phyloP scores from a whole-genome alignment of 2,888 invertebrate genomes.

The Ypsolopha scabrella region DNA sequence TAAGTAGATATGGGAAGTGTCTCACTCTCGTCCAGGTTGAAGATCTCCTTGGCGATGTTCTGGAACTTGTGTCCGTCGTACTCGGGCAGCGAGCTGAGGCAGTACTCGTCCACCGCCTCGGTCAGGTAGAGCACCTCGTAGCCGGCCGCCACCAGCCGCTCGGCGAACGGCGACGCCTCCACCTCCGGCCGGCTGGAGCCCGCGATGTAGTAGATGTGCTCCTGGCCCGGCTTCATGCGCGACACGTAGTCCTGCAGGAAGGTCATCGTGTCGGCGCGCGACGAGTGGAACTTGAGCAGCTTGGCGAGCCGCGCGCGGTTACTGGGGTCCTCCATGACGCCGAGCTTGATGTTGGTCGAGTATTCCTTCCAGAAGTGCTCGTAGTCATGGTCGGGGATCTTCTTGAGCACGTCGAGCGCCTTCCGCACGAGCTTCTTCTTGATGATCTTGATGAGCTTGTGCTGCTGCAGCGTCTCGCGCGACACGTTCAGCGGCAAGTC shows the following conservation, averaged over 20 bases:
- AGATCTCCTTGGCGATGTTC: conserved; percentile 99
- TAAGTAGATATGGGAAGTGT: no score
- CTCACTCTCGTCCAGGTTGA: conserved; percentile 82
- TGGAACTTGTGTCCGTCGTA: conserved; percentile 99
- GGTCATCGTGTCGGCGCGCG: conserved; percentile 75
- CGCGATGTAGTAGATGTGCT: conserved; percentile 96
- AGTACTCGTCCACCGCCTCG: conserved; percentile 99
- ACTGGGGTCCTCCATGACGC: conserved; percentile 97
- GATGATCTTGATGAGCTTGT: conserved; percentile 98
- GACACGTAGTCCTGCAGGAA: conserved; percentile 90
- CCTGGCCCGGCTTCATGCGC: conserved; percentile 96
- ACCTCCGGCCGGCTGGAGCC: conserved; percentile 90
- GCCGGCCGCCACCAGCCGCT: conserved; percentile 91
- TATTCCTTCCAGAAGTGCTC: conserved; percentile 99
- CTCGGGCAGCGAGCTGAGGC: conserved; percentile 95
- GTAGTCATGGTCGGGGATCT: conserved; percentile 90
- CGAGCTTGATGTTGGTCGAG: conserved; percentile 96
- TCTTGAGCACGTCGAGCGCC: conserved; percentile 97
- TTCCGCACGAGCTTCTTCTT: conserved; percentile 99
- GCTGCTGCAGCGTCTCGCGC: conserved; percentile 97
- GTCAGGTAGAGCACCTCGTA: conserved; percentile 95
- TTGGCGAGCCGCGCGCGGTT: conserved; percentile 97
- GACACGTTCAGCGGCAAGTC: conserved; percentile 98
- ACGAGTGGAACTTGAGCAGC: conserved; percentile 90
- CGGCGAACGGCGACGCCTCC: conserved; percentile 94